These are phyloP conservation scores for Conchocele bisecta DNA, from an alignment of 2,888 invertebrate genomes.

Conservation along the genomic window DNA sequence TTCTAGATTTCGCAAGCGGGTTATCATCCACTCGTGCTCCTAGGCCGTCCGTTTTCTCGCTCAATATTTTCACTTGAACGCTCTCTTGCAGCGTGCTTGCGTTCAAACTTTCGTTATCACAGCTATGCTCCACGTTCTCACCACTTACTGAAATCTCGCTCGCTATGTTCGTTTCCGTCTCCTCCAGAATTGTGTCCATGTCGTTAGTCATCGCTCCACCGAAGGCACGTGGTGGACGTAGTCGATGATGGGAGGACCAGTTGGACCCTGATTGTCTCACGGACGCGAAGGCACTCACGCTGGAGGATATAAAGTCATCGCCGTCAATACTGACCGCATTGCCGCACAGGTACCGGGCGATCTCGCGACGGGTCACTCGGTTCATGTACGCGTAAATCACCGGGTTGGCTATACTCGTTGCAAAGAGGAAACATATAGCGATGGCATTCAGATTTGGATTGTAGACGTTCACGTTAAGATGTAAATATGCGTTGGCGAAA, in stretches of 20 bases:
- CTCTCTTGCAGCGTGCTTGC: not conserved
- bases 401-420: slow-evolving; percentile 66
- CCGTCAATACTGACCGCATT: slow-evolving; percentile 47
- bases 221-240: slow-evolving; percentile 24
- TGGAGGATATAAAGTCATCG: slow-evolving; percentile 62
- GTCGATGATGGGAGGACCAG: slow-evolving; percentile 19
- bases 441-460: slow-evolving; percentile 53
- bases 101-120: too few species aligned
- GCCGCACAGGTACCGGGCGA: slow-evolving; percentile 63
- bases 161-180: slow-evolving; percentile 30
- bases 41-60: too few species aligned
- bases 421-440: slow-evolving; percentile 63
- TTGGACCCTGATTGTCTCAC: slow-evolving; percentile 22
- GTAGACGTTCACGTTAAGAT: slow-evolving; percentile 4
- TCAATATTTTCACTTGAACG: not conserved
- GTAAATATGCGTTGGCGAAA: slow-evolving; percentile 47
- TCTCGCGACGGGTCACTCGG: slow-evolving; percentile 65
- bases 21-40: not conserved
- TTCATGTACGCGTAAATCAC: slow-evolving; percentile 73
- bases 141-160: not conserved
- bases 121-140: too few species aligned
- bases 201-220: slow-evolving; percentile 41
- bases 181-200: slow-evolving; percentile 64
- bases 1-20: not conserved
- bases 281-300: slow-evolving; percentile 54